Evolutionary conservation across 2,888 invertebrate species (phyloP), one percentile per base, ranked within the genome.

Genomic region (Agriotes lineatus): DNA sequence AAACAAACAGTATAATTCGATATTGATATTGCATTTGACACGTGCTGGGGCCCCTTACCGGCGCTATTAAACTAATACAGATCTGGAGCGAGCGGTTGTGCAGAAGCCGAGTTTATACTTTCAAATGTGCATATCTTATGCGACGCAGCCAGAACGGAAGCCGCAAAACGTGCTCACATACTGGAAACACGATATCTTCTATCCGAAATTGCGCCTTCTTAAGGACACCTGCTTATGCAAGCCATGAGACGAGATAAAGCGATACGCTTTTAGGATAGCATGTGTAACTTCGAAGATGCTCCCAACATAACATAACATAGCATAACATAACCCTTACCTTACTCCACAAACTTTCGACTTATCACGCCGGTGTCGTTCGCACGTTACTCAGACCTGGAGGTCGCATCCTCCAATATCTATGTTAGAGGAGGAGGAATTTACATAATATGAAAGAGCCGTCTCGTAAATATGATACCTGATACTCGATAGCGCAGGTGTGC

Each of bases 61-160:
- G 61, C 60, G 60, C 71, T 73, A 71, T 72, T 70, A 71, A 75
- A 74, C 74, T 75, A 77, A 74, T 75, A 67, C 70, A 56, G 44
- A 67, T 63, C 45, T 65, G 58, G 62, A 63, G 67, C 52, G 69
- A 64, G 69, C 16, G 69, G 58, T 52, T 62, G 68, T 66, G 65
- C 58, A 68, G 69, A 75, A 75, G 74, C 67, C 73, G 77, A 78
- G 76, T 79, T 79, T 80, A 80, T 79, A 80, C 80, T 79, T 80
- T 77, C 78, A 79, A 79, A 80, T 79, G 78, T 77, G 77, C 76
- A 78, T 79, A 77, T 78, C 78, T 78, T 79, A 78, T 79, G 77
- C 78, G 76, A 71, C 74, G 68, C 77, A 77, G 71, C 76, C 76
- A 76, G 74, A 67, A 72, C 70, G 72, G 74, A 78, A 78, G 76